Evolutionary conservation across 1,140 invertebrate species (phyloP).

Genomic region (Melanaphis sacchari): DNA sequence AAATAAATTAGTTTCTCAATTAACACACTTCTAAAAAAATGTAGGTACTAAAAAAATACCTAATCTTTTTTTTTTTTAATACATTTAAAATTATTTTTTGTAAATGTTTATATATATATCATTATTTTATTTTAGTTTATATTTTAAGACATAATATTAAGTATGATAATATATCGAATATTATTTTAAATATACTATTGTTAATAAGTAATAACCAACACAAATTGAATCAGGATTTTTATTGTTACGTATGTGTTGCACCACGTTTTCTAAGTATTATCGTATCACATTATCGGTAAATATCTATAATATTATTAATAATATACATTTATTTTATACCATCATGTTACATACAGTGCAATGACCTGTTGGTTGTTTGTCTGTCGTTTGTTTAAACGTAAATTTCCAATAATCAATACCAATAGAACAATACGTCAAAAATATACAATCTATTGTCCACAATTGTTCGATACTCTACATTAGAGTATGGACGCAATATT

Average conservation of each 20-base stretch:
- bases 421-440: background rate
- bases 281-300: background rate
- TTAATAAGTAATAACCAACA: background rate
- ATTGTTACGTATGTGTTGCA: background rate
- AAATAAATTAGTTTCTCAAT: too few species aligned
- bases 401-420: background rate
- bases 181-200: background rate
- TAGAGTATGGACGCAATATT: background rate
- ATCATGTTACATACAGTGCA: background rate
- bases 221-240: background rate
- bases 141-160: background rate
- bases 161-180: background rate
- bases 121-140: background rate
- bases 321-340: background rate
- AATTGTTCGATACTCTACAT: background rate
- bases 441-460: background rate
- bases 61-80: too few species aligned
- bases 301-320: background rate
- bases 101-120: too few species aligned
- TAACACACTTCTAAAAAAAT: too few species aligned
- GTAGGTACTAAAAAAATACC: too few species aligned
- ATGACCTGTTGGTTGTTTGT: conserved; percentile 2
- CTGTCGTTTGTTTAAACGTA: background rate
- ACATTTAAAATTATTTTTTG: too few species aligned
- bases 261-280: background rate